Base-by-base conservation (phyloP, 2,797 vertebrate genomes). In the Leptoclinus maculatus region DNA sequence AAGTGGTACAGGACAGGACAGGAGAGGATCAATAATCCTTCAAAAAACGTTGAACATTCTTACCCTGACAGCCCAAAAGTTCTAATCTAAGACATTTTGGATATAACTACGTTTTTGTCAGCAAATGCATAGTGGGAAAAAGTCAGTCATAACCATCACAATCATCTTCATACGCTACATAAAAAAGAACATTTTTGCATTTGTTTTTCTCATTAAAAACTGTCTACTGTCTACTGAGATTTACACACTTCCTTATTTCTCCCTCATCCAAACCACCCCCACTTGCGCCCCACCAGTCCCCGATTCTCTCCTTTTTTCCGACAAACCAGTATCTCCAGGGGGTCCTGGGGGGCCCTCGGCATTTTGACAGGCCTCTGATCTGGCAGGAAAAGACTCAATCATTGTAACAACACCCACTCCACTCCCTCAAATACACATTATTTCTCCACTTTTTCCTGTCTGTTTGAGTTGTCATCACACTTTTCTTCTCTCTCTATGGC, bases 301-400 rank as follows among this genome's bases (percentile, higher is more conserved):
- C 23, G 6, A 49, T 74, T 75, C 85, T 64, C 70, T 66, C 45
- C 65, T 71, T 81, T 71, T 81, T 80, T 85, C 78, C 77, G 72
- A 84, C 82, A 88, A 87, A 87, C 83, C 74, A 71, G 84, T 78
- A 84, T 88, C 91, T 89, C 82, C 86, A 84, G 78, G 85, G 78
- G 82, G 85, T 91, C 88, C 86, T 81, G 74, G 82, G 87, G 87
- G 88, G 65, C 88, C 78, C 82, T 84, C 82, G 45, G 75, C 81
- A 76, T 83, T 91, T 87, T 91, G 91, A 93, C 90, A 92, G 85
- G 58, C 88, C 89, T 92, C 88, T 94, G 89, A 92, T 93, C 88
- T 90, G 88, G 84, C 91, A 92, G 89, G 87, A 89, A 90, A 93
- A 92, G 90, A 90, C 89, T 93, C 89, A 93, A 90, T 93, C 91